Evolutionary conservation across 2,797 vertebrate genomes (phyloP), one percentile per base, ranked within the genome.

Genomic region (Erethizon dorsatum): DNA sequence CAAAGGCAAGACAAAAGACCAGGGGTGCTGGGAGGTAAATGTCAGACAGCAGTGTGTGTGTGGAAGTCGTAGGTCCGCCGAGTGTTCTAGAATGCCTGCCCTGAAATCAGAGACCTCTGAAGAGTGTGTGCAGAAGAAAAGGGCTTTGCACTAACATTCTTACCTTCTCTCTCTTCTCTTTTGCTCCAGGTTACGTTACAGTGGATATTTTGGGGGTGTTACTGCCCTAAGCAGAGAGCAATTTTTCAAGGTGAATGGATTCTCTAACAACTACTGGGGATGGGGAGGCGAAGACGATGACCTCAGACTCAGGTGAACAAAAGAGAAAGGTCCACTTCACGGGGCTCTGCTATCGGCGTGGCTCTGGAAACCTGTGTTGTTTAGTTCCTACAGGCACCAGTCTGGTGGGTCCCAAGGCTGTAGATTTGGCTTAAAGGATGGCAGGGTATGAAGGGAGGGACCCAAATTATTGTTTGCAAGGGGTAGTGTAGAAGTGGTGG

Each of bases 201-300:
- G 98, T 90, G 99, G 99, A 15, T 99, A 99, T 98, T 99, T 99
- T 98, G 99, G 99, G 94, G 99, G 99, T 56, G 99, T 99, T 84
- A 99, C 99, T 73, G 99, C 99, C 83, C 98, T 99, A 99, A 99
- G 99, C 90, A 99, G 96, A 98, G 99, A 99, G 5, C 99, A 99
- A 86, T 99, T 99, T 98, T 97, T 96, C 93, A 98, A 98, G 98
- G 99, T 99, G 87, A 99, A 99, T 95, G 99, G 99, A 97, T 99
- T 99, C 98, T 99, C 99, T 88, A 99, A 99, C 99, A 99, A 97
- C 69, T 99, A 99, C 99, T 99, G 99, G 99, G 99, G 99, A 67
- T 99, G 99, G 99, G 99, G 99, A 52, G 99, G 99, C 97, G 99
- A 99, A 98, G 99, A 99, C 33, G 99, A 99, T 5, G 99, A 99